Evolutionary conservation across 2,888 invertebrate genomes (phyloP), one percentile per base, ranked within the genome.

Genomic region (Eupithecia subfuscata): DNA sequence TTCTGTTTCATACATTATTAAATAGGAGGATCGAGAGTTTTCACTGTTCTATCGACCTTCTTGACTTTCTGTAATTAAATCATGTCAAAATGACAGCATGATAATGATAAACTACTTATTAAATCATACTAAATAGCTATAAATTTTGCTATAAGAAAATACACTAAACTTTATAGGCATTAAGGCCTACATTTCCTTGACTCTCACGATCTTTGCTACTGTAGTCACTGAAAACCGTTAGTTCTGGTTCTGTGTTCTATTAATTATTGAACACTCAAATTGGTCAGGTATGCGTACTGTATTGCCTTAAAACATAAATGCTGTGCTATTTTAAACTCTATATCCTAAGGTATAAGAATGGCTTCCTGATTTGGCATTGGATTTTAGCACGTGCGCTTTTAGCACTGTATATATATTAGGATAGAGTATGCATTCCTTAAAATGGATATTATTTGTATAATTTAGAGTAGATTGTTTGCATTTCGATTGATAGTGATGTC

Each of bases 201-300:
- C 63, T 77, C 76, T 76, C 77, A 74, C 75, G 72, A 73, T 68
- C 43, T 73, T 79, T 68, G 72, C 63, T 77, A 75, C 76, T 69
- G 40, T 72, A 67, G 43, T 43, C 74, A 75, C 76, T 71, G 40
- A 56, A 30, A 56, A 74, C 81, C 78, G 80, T 79, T 80, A 77
- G 65, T 78, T 74, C 77, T 74, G 67, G 65, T 78, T 74, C 77
- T 74, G 67, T 79, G 78, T 80, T 79, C 77, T 82, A 80, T 79
- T 82, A 82, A 82, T 82, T 82, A 82, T 79, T 80, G 76, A 78
- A 82, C 79, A 79, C 79, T 79, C 78, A 79, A 82, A 82, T 82
- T 80, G 79, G 79, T 78, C 76, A 75, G 79, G 78, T 74, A 80
- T 80, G 81, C 81, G 75, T 78, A 14, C 60, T 60, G 60, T 60